A percentile compares a stretch with the other conserved stretches of the same genome.
phyloP scores from a whole-genome alignment of 2,113 vertebrate species.

The Australoheros scitulus region DNA sequence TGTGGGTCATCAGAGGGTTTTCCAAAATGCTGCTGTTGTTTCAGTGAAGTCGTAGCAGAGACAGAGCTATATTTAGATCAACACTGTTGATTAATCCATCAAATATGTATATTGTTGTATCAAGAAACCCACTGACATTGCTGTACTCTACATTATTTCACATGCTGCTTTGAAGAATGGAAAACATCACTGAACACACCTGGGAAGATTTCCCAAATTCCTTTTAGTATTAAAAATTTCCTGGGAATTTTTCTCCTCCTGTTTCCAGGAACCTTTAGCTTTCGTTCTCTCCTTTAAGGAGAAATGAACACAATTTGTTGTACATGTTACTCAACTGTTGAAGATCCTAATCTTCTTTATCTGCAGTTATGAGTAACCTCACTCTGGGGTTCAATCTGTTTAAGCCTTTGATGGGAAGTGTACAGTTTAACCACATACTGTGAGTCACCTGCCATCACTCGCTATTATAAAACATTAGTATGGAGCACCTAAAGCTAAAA shows the following conservation, averaged over 20 bases:
- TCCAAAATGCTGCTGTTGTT: not conserved
- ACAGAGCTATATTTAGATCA: too few species aligned
- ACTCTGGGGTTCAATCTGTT: not conserved
- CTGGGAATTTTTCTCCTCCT: not conserved
- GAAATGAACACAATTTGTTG: not conserved
- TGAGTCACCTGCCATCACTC: conserved; percentile 18
- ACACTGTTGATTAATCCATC: not conserved
- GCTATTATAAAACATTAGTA: not conserved
- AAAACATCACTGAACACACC: not conserved
- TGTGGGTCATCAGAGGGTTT: not conserved
- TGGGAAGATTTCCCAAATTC: conserved; percentile 44
- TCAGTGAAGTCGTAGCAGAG: not conserved
- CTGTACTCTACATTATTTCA: not conserved
- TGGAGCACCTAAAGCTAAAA: not conserved
- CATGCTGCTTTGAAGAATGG: not conserved
- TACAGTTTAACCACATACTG: conserved; percentile 27
- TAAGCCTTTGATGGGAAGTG: not conserved
- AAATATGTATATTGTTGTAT: not conserved
- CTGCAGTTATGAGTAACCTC: not conserved
- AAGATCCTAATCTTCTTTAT: not conserved
- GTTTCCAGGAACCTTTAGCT: not conserved
- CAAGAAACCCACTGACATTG: not conserved
- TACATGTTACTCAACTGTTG: not conserved
- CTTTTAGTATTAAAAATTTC: conserved; percentile 17
- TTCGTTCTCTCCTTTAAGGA: not conserved